These are phyloP conservation scores for Drosophila stalkeri DNA, from an alignment of 2,888 invertebrate genomes.

Conservation along the genomic window DNA sequence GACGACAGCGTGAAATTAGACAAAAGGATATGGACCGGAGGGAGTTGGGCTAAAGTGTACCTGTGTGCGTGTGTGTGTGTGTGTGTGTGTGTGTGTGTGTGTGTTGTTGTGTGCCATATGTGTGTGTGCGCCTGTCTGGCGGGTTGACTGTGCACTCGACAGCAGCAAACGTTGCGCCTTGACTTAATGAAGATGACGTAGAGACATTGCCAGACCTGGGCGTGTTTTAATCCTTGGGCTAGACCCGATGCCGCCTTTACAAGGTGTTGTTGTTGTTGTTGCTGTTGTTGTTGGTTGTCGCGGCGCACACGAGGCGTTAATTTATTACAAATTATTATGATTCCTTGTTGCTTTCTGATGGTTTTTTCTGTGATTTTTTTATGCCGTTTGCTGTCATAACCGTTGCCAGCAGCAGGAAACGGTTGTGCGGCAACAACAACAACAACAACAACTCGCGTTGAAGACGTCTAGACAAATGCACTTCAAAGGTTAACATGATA, in stretches of 20 bases:
- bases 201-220: slow-evolving; percentile 44
- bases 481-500: slow-evolving; percentile 82
- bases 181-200: slow-evolving; percentile 80
- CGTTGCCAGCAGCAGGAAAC: slow-evolving; percentile 56
- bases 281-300: slow-evolving; percentile 50
- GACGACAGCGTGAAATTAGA: slow-evolving; percentile 81
- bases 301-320: slow-evolving; percentile 73
- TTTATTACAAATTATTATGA: slow-evolving; percentile 82
- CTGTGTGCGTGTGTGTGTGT: slow-evolving; percentile 16
- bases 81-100: slow-evolving; percentile 36
- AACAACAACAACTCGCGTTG: slow-evolving; percentile 61
- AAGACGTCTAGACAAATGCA: slow-evolving; percentile 81
- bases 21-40: slow-evolving; percentile 71
- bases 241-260: slow-evolving; percentile 58
- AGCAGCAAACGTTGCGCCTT: slow-evolving; percentile 59
- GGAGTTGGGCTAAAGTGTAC: slow-evolving; percentile 34
- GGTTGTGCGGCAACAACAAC: slow-evolving; percentile 38
- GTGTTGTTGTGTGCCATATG: slow-evolving; percentile 43
- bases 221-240: slow-evolving; percentile 74
- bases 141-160: slow-evolving; percentile 62
- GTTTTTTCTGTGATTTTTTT: slow-evolving; percentile 52
- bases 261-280: slow-evolving; percentile 54
- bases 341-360: slow-evolving; percentile 66
- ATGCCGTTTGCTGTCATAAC: slow-evolving; percentile 55
- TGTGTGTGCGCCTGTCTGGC: slow-evolving; percentile 45